Evolutionary conservation across 2,113 vertebrate genomes (phyloP), one percentile per base, ranked within the genome.

Genomic region (Periophthalmus modestus): DNA sequence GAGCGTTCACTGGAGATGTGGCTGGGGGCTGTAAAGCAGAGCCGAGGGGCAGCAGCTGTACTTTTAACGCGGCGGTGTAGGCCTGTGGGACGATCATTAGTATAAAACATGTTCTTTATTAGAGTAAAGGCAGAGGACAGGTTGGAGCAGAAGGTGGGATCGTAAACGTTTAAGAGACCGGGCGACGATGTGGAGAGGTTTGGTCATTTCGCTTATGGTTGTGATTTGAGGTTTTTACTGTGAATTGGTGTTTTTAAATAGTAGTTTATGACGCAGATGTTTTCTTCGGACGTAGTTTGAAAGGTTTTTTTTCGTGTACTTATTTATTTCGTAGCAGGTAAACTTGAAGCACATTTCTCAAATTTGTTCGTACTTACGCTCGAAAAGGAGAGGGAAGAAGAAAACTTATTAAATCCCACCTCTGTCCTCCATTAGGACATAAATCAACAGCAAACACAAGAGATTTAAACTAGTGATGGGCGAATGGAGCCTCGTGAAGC

Each of bases 41-140:
- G 66, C 39, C 24, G 66, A 47, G 16, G 59, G 28, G 62, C 12
- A 9, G 21, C 66, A 67, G 46, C 66, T 23, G 66, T 21, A 67
- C 39, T 48, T 67, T 67, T 67, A 47, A 14, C 19, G 19, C 13
- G n/a, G 14, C 3, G 43, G 43, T 23, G 48, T 67, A 67, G 46
- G 46, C 66, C 9, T 46, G 43, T 15, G 23, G 66, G 21, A n/a
- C 21, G 48, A 23, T 24, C n/a, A 67, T 67, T 48, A 48, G 43
- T 48, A 3, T 48, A 48, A 48, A 67, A 47, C 66, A 67, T 48
- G 66, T 48, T 67, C 65, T 47, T 47, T 23, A 67, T 67, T 67
- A 43, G 23, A 24, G 11, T 46, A 67, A 67, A 48, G 66, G 13
- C 47, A 28, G n/a, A 67, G 66, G 66, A 67, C n/a, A 24, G 11